phyloP scores from a whole-genome alignment of 2,113 vertebrate genomes.

The Callaeas wilsoni region DNA sequence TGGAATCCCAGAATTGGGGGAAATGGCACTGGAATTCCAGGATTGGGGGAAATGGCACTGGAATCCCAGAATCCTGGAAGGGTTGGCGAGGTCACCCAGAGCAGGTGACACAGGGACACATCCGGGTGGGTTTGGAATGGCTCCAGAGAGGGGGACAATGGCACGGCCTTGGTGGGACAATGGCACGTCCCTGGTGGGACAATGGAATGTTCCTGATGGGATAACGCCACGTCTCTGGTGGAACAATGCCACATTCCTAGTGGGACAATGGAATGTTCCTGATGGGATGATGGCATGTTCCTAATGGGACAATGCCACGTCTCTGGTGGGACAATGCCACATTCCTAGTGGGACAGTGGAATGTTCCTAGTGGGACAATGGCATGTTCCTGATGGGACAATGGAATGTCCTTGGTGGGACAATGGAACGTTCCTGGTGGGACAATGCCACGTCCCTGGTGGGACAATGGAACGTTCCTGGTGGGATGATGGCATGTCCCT shows the following conservation, averaged over 20 bases:
- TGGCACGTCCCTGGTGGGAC: rapidly evolving
- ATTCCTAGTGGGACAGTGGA: rapidly evolving
- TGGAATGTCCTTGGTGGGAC: rapidly evolving
- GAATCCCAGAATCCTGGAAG: background rate
- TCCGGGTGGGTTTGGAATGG: background rate
- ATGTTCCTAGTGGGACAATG: rapidly evolving
- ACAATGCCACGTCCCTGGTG: rapidly evolving
- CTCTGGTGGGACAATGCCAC: rapidly evolving
- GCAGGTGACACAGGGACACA: background rate
- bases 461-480: rapidly evolving
- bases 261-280: background rate
- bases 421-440: background rate
- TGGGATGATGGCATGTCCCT: rapidly evolving
- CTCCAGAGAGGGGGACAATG: background rate
- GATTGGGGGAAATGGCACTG: no score
- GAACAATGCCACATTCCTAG: rapidly evolving
- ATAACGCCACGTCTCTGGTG: rapidly evolving
- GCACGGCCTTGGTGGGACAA: rapidly evolving
- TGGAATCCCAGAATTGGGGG: no score
- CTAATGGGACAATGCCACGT: rapidly evolving
- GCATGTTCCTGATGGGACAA: rapidly evolving
- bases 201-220: rapidly evolving
- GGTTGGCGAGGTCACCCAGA: background rate
- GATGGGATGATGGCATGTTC: rapidly evolving
- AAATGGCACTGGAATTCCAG: no score